Percentiles rank a stretch among this genome's conserved stretches.
phyloP scores from a whole-genome alignment of 2,888 invertebrate species.

The Allacma fusca region DNA sequence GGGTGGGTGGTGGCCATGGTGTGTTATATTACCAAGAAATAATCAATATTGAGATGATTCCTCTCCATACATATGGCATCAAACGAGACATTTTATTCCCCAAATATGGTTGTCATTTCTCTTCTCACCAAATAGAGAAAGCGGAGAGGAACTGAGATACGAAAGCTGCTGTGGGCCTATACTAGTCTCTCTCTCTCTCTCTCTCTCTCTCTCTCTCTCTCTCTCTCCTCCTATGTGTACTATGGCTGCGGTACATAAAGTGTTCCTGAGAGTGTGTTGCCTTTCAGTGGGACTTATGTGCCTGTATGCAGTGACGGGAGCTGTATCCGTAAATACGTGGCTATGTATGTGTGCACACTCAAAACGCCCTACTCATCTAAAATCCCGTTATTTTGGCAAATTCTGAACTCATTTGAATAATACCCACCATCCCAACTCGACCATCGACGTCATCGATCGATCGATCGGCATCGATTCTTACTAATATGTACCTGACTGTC shows the following conservation, averaged over 20 bases:
- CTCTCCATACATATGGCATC: slow-evolving; percentile 46
- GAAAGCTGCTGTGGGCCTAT: background rate
- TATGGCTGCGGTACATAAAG: background rate
- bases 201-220: background rate
- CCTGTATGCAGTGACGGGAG: background rate
- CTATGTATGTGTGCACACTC: background rate
- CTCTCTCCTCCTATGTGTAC: too few species aligned
- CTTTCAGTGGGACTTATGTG: too few species aligned
- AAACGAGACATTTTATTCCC: slow-evolving; percentile 56
- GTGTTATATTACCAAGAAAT: slow-evolving; percentile 51
- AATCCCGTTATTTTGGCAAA: slow-evolving; percentile 42
- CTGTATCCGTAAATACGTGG: slow-evolving; percentile 2
- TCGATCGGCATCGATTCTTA: slow-evolving; percentile 37
- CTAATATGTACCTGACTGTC: slow-evolving; percentile 57
- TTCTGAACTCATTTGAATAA: slow-evolving; percentile 45
- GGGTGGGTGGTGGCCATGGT: slow-evolving; percentile 54
- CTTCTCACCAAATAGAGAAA: slow-evolving; percentile 35
- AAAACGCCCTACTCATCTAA: slow-evolving; percentile 39
- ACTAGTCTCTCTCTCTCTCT: slow-evolving; percentile 4
- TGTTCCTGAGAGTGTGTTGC: too few species aligned
- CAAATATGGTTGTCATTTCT: slow-evolving; percentile 58
- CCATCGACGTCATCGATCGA: slow-evolving; percentile 60
- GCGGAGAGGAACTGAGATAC: slow-evolving; percentile 24
- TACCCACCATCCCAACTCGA: slow-evolving; percentile 58
- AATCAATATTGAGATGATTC: slow-evolving; percentile 62